phyloP scores from a whole-genome alignment of 1,140 invertebrate genomes.

The Drosophila chauvacae region DNA sequence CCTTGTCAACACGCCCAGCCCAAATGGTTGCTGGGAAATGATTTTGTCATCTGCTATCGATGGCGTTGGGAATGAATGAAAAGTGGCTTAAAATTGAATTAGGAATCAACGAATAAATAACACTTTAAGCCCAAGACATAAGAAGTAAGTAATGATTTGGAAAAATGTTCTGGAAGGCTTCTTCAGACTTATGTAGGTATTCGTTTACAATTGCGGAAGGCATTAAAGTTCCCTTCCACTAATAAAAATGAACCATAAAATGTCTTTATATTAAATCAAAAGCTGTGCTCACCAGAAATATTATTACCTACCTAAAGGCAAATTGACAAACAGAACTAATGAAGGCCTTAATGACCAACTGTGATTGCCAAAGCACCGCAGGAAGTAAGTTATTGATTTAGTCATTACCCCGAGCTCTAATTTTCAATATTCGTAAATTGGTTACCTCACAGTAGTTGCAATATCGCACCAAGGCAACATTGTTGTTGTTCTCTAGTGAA shows the following conservation, averaged over 20 bases:
- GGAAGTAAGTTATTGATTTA: conserved; percentile 68
- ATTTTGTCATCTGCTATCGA: conserved; percentile 22
- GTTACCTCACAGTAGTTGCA: conserved; percentile 31
- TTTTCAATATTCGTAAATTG: conserved; percentile 59
- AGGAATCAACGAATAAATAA: neutral
- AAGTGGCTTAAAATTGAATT: conserved; percentile 3
- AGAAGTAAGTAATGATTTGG: neutral
- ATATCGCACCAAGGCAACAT: neutral
- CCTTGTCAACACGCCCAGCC: conserved; percentile 59
- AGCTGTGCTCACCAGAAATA: neutral
- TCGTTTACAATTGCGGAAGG: too few relatives aligned
- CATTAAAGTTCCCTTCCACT: too few relatives aligned
- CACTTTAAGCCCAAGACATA: neutral
- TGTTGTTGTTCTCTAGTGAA: conserved; percentile 43
- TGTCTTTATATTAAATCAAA: conserved; percentile 8
- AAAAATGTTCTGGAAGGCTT: neutral
- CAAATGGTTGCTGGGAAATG: conserved; percentile 50
- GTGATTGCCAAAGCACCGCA: conserved; percentile 50
- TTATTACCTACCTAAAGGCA: neutral
- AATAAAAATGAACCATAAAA: neutral
- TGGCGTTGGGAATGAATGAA: conserved; percentile 17
- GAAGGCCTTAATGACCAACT: conserved; percentile 36
- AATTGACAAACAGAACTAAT: conserved; percentile 45
- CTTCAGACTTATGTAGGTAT: too few relatives aligned
- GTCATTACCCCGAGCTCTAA: conserved; percentile 53